A percentile compares a stretch with the other conserved stretches of the same genome.
Conservation (phyloP, 2,113 vertebrate species). For the Harpagus bidentatus region DNA sequence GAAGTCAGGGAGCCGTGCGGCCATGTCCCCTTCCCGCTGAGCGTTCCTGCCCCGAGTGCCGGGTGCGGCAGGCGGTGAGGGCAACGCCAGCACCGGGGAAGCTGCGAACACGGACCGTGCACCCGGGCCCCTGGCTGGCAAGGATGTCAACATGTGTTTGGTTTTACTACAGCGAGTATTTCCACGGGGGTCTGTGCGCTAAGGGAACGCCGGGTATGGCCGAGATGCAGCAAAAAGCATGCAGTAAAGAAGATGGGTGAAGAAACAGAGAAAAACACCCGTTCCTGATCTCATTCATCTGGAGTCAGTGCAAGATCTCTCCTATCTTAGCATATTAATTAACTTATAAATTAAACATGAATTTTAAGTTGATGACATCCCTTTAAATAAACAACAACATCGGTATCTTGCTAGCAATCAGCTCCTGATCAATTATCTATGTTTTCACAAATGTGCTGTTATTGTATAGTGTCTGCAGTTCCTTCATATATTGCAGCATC, state of each 20-base stretch:
- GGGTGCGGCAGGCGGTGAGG: fast-evolving
- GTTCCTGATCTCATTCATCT: not conserved
- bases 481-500: not conserved
- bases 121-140: not conserved
- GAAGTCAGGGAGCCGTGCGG: fast-evolving
- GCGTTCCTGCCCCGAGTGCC: not conserved
- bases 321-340: not conserved
- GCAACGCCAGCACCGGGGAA: fast-evolving
- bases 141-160: fast-evolving
- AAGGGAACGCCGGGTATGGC: fast-evolving
- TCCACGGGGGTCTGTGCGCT: fast-evolving
- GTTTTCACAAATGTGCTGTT: not conserved
- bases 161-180: not conserved
- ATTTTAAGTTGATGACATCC: not conserved
- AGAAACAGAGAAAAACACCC: not conserved
- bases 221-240: not conserved
- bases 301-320: not conserved
- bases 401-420: not conserved
- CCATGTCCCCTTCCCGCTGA: not conserved
- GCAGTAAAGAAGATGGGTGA: not conserved
- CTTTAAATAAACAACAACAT: not conserved
- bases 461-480: not conserved
- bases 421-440: not conserved
- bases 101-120: not conserved
- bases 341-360: not conserved